Evolutionary conservation across 2,888 invertebrate species (phyloP).

Genomic region (Cistogaster globosa): DNA sequence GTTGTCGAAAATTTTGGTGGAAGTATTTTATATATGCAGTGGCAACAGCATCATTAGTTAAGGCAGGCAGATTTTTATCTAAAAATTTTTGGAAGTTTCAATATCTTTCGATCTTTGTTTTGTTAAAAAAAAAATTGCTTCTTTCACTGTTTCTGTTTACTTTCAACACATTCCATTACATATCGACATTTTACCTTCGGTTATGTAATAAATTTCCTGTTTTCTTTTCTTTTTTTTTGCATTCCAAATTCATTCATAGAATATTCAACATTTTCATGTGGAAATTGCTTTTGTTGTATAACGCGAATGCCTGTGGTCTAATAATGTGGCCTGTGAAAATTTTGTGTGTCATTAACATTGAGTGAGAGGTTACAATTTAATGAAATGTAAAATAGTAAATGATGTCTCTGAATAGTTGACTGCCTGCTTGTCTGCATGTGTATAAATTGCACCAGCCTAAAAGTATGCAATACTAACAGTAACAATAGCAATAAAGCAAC

Average conservation of each 20-base stretch:
- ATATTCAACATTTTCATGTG: background rate
- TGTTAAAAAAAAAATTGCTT: too few species aligned
- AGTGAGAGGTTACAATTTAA: constrained; percentile 69
- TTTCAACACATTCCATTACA: too few species aligned
- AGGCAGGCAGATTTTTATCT: too few species aligned
- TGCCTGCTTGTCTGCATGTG: constrained; percentile 1
- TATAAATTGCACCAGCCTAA: constrained; percentile 35
- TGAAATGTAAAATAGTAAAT: constrained; percentile 66
- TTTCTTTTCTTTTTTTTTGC: background rate
- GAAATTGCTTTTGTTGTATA: constrained; percentile 28
- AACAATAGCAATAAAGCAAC: constrained; percentile 41
- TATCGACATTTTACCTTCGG: too few species aligned
- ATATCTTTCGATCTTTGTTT: too few species aligned
- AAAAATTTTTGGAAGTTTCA: too few species aligned
- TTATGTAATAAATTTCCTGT: background rate
- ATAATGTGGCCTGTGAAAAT: constrained; percentile 51
- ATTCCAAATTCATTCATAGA: background rate
- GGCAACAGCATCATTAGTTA: too few species aligned
- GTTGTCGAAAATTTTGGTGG: too few species aligned
- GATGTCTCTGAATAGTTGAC: constrained; percentile 32
- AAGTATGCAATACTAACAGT: constrained; percentile 39
- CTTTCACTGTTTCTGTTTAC: too few species aligned
- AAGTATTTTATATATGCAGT: too few species aligned
- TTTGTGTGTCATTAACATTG: constrained; percentile 61
- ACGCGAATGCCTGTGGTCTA: constrained; percentile 60